Evolutionary conservation across 2,888 invertebrate species (phyloP), one percentile per base, ranked within the genome.

Genomic region (Empis stercorea): DNA sequence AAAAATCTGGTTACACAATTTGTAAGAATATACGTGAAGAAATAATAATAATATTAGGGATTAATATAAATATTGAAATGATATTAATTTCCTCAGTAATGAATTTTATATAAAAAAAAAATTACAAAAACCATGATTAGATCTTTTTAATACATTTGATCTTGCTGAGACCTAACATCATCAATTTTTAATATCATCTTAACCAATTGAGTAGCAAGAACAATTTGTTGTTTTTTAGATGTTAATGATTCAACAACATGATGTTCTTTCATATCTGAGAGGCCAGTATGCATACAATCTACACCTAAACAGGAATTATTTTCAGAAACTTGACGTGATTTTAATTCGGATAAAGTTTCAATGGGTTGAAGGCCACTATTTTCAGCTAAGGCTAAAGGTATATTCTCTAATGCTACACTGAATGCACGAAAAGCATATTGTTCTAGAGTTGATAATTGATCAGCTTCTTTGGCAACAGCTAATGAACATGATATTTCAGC

Each of bases 131-230:
- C 20, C 4, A 7, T 27, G 9, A 27, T 27, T 27, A 27, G 5
- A 27, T 27, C 4, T 27, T n/a, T 9, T 7, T 27, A 27, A 27
- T 27, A 27, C 23, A 27, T 27, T 15, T 56, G 59, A 52, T 77
- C 73, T 1, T 74, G 73, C 5, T 78, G 76, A 5, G 78, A 77
- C 50, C 79, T 80, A 37, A 99, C 88, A 66, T 99, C 99, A 66
- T 99, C 99, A 51, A 99, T 99, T 73, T 99, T 99, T 55, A 99
- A 78, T 55, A 99, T 97, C 99, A 99, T 99, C 69, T 97, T 95
- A 45, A 97, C 97, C 52, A 99, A 77, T 64, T 99, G 99, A 0
- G 97, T 94, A 16, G 99, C 97, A 56, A 99, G 74, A 30, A 94
- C 75, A 51, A 99, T 86, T 73, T 99, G 99, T 63, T 99, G 96